Percentiles rank a stretch among this genome's conserved stretches.
Conservation (phyloP, 2,888 invertebrate genomes). For the Rhaphigaster nebulosa region DNA sequence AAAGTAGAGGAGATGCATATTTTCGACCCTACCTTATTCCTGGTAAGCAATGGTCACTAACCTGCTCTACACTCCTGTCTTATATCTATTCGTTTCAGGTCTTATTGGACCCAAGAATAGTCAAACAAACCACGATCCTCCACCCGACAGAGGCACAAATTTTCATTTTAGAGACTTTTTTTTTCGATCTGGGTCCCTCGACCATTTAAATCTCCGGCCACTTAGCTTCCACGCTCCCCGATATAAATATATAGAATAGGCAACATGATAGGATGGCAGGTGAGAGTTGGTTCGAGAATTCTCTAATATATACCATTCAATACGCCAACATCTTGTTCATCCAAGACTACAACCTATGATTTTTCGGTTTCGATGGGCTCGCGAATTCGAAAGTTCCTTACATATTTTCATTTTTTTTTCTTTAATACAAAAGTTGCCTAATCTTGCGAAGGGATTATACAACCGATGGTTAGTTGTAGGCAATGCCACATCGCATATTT, state of each 20-base stretch:
- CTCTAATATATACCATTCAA: background rate
- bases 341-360: background rate
- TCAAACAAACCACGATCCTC: too few species aligned
- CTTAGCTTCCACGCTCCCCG: background rate
- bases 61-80: too few species aligned
- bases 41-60: too few species aligned
- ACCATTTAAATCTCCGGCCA: too few species aligned
- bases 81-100: too few species aligned
- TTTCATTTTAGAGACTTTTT: too few species aligned
- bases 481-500: background rate
- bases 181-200: too few species aligned
- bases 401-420: background rate
- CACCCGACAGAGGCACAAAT: too few species aligned
- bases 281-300: background rate
- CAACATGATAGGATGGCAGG: background rate
- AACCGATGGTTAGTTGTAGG: background rate
- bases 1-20: too few species aligned
- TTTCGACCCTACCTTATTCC: too few species aligned
- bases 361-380: background rate
- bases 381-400: constrained; percentile 34
- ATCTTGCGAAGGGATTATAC: background rate
- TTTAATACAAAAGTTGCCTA: constrained; percentile 1
- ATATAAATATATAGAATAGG: background rate
- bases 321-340: background rate
- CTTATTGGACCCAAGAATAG: too few species aligned